Conservation (phyloP, 2,888 invertebrate species). For the Acholoe squamosa region DNA sequence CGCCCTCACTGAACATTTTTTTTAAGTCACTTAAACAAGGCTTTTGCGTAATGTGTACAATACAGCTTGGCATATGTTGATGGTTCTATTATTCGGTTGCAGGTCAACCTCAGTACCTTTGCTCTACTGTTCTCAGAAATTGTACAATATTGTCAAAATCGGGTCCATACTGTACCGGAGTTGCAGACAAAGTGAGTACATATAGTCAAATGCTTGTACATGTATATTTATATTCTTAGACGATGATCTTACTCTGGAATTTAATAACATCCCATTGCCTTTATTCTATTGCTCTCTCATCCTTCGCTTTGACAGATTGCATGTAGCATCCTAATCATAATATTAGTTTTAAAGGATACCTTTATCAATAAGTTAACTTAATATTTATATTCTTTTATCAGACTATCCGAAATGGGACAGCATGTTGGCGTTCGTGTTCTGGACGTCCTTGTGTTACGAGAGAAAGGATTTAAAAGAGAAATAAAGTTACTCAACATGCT, state of each 20-base stretch:
- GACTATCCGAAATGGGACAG: constrained; percentile 95
- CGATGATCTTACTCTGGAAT: too few species aligned
- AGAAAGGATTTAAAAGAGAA: constrained; percentile 96
- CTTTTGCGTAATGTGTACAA: too few species aligned
- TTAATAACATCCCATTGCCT: too few species aligned
- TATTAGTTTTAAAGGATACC: too few species aligned
- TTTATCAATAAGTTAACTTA: too few species aligned
- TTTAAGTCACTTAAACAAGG: too few species aligned
- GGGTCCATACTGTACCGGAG: constrained; percentile 96
- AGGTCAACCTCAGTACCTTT: constrained; percentile 92
- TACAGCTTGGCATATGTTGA: neutral
- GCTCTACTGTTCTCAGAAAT: constrained; percentile 98
- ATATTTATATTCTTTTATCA: constrained; percentile 82
- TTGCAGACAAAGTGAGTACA: constrained; percentile 90
- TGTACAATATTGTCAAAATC: constrained; percentile 96
- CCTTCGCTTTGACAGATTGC: too few species aligned
- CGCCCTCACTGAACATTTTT: too few species aligned
- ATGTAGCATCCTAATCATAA: too few species aligned
- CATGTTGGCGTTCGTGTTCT: constrained; percentile 96
- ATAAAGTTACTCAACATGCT: constrained; percentile 96
- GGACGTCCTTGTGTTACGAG: constrained; percentile 96
- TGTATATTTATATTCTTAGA: too few species aligned
- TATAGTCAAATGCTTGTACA: too few species aligned
- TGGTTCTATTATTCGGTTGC: constrained; percentile 70
- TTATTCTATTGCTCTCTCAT: too few species aligned